Evolutionary conservation across 2,797 vertebrate species (phyloP).

Genomic region (Ctenopoma kingsleyae): DNA sequence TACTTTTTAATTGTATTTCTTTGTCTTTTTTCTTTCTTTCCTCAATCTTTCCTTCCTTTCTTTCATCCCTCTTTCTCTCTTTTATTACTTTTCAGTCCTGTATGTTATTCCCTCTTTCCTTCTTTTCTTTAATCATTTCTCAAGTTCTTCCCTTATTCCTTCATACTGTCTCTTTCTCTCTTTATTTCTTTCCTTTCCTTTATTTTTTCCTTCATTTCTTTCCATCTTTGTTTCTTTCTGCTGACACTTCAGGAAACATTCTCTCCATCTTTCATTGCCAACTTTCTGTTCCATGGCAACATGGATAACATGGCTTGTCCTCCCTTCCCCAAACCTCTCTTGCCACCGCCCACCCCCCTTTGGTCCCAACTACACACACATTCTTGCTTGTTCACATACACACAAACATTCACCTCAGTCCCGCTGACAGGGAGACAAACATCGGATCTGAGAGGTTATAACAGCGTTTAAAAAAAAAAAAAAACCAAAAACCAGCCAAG

Average conservation of each 20-base stretch:
- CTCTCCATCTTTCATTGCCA: conserved; percentile 60
- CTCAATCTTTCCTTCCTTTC: not conserved
- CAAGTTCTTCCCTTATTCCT: not conserved
- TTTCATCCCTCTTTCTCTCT: not conserved
- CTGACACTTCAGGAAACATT: conserved; percentile 67
- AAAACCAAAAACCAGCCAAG: conserved; percentile 62
- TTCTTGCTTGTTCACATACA: conserved; percentile 7
- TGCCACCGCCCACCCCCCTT: conserved; percentile 7
- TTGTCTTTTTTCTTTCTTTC: not conserved
- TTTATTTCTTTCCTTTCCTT: not conserved
- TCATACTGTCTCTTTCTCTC: not conserved
- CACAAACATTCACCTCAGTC: conserved; percentile 37
- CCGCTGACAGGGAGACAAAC: conserved; percentile 75
- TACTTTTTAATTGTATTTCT: not conserved
- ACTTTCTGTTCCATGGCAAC: conserved; percentile 73
- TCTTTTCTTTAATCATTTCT: not conserved
- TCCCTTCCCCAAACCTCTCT: conserved; percentile 37
- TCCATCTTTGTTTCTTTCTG: conserved; percentile 28
- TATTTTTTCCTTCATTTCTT: not conserved
- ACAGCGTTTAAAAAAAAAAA: conserved; percentile 27
- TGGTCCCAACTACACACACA: conserved; percentile 7
- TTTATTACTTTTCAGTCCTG: not conserved
- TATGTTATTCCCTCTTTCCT: not conserved
- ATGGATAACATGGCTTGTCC: conserved; percentile 56
- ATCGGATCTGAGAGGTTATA: conserved; percentile 68